A percentile compares a stretch with the other conserved stretches of the same genome.
These are phyloP conservation scores for Peromyscus maniculatus DNA, from an alignment of 2,113 vertebrate genomes.

Conservation along the genomic window DNA sequence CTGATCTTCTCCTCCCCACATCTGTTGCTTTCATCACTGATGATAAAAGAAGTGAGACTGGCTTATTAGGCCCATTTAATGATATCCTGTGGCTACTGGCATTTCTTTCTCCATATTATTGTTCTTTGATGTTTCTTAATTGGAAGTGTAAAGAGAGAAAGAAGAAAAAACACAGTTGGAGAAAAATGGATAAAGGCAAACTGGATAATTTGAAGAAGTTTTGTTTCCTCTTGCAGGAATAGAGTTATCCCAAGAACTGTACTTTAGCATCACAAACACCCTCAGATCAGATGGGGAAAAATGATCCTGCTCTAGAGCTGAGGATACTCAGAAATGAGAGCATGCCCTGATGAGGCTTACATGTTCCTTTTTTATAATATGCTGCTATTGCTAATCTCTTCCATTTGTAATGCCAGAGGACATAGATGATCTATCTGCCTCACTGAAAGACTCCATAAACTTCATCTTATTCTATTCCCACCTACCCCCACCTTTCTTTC, in stretches of 20 bases:
- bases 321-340: background rate
- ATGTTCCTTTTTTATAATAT: background rate
- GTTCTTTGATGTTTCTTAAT: background rate
- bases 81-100: background rate
- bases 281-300: background rate
- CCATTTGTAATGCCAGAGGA: background rate
- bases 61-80: background rate
- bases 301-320: background rate
- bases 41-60: background rate
- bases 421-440: fast-evolving
- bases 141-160: background rate
- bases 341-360: background rate
- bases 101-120: background rate
- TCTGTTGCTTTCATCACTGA: background rate
- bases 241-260: background rate
- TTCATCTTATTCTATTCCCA: background rate
- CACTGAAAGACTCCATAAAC: background rate
- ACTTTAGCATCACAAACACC: background rate
- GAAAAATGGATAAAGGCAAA: background rate
- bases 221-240: background rate
- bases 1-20: background rate
- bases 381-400: background rate
- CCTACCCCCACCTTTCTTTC: background rate
- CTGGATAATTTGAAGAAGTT: background rate
- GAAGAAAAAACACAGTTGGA: background rate